Conservation (phyloP, 2,888 invertebrate genomes). For the Seladonia tumulorum region DNA sequence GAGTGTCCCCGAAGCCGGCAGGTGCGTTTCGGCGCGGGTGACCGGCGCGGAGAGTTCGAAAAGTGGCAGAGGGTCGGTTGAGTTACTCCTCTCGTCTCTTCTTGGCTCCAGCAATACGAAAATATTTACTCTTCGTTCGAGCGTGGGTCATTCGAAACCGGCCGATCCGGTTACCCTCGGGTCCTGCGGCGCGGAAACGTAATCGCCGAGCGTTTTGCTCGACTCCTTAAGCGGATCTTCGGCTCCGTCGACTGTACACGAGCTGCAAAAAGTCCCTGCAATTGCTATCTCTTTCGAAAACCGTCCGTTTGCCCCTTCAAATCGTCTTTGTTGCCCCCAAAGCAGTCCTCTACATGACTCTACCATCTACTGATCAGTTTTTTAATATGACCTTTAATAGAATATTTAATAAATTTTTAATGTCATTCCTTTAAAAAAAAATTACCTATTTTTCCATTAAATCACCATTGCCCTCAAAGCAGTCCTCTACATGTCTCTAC, state of each 20-base stretch:
- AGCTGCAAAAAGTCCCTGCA: neutral
- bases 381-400: no score
- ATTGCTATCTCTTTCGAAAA: neutral
- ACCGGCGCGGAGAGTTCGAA: slow-evolving; percentile 25
- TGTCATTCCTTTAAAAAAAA: no score
- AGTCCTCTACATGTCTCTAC: no score
- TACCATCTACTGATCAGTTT: no score
- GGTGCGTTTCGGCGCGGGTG: slow-evolving; percentile 37
- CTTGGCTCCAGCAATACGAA: slow-evolving; percentile 80
- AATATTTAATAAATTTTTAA: no score
- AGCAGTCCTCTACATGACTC: no score
- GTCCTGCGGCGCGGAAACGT: slow-evolving; percentile 73
- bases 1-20: slow-evolving; percentile 17
- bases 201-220: slow-evolving; percentile 78
- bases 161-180: slow-evolving; percentile 82
- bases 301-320: neutral
- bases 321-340: neutral
- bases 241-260: slow-evolving; percentile 5
- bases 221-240: slow-evolving; percentile 54
- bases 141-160: slow-evolving; percentile 82
- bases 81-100: slow-evolving; percentile 74
- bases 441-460: no score
- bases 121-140: slow-evolving; percentile 81
- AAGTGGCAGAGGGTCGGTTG: slow-evolving; percentile 70
- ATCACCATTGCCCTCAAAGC: no score